A percentile compares a stretch with the other conserved stretches of the same genome.
phyloP scores from a whole-genome alignment of 2,888 invertebrate genomes.

The Gymnoscelis rufifasciata region DNA sequence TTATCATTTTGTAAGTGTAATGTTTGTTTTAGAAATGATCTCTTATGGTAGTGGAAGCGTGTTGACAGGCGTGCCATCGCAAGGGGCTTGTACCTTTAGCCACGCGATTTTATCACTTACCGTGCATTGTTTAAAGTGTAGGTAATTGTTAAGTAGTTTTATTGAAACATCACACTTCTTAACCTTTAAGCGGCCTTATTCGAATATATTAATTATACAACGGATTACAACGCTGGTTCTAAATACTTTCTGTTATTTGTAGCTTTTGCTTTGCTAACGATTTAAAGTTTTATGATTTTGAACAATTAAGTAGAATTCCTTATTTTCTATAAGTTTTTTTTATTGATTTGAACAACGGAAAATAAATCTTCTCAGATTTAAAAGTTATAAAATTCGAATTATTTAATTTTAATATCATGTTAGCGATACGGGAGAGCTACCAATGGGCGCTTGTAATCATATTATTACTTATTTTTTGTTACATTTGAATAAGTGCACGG shows the following conservation, averaged over 20 bases:
- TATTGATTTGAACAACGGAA: no score
- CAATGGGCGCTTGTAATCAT: neutral
- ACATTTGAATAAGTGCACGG: slow-evolving; percentile 5
- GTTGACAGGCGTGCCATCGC: slow-evolving; percentile 35
- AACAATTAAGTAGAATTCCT: no score
- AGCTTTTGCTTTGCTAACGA: no score
- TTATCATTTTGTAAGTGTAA: slow-evolving; percentile 71
- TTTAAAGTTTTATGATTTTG: no score
- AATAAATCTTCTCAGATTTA: no score
- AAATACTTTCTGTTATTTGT: neutral
- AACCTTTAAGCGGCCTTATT: slow-evolving; percentile 8
- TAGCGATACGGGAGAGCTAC: no score
- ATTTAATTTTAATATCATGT: no score
- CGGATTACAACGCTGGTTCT: neutral
- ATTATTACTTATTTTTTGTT: neutral
- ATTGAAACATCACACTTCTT: slow-evolving; percentile 9
- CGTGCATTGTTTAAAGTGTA: slow-evolving; percentile 18
- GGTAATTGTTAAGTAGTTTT: slow-evolving; percentile 2
- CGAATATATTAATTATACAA: neutral
- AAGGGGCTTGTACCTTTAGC: slow-evolving; percentile 37
- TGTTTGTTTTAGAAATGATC: slow-evolving; percentile 74
- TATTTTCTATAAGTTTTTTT: no score
- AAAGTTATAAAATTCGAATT: no score
- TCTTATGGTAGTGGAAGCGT: slow-evolving; percentile 67
- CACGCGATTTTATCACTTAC: slow-evolving; percentile 24